Evolutionary conservation across 2,113 vertebrate genomes (phyloP).

Genomic region (Sinocyclocheilus rhinocerous): DNA sequence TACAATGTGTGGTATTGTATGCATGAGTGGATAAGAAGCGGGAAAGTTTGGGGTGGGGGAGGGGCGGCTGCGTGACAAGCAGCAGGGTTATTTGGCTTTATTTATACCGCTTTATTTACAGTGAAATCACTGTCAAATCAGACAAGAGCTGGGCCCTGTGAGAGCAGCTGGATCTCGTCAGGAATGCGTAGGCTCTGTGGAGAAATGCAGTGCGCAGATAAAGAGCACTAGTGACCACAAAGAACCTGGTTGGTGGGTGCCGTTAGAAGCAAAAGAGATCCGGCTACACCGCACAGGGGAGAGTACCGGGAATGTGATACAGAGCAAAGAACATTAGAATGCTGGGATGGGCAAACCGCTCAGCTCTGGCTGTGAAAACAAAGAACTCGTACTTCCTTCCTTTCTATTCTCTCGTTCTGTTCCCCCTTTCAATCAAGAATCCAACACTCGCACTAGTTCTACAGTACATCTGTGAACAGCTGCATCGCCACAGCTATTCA

Average conservation of each 20-base stretch:
- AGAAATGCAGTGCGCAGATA: conserved; percentile 53
- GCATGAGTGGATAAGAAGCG: not conserved
- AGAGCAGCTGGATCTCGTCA: conserved; percentile 56
- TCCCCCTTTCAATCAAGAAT: not conserved
- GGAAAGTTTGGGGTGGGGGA: conserved; percentile 1
- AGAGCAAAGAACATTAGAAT: conserved; percentile 24
- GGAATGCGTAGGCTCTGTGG: conserved; percentile 35
- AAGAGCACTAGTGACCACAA: conserved; percentile 34
- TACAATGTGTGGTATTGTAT: conserved; percentile 55
- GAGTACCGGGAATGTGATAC: conserved; percentile 11
- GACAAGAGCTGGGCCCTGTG: not conserved
- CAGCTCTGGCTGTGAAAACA: conserved; percentile 16
- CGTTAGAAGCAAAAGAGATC: conserved; percentile 5
- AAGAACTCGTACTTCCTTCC: not conserved
- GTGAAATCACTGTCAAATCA: conserved; percentile 48
- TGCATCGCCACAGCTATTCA: conserved; percentile 40
- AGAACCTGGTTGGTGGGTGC: conserved; percentile 29
- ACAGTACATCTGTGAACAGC: conserved; percentile 44
- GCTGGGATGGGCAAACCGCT: not conserved
- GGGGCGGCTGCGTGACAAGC: conserved; percentile 4
- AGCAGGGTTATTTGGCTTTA: conserved; percentile 18
- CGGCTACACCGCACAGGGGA: not conserved
- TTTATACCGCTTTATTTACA: conserved; percentile 48
- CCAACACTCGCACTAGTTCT: not conserved
- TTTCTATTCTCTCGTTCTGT: not conserved